These are phyloP conservation scores for Erythrolamprus reginae DNA, from an alignment of 2,113 vertebrate genomes.

Conservation along the genomic window DNA sequence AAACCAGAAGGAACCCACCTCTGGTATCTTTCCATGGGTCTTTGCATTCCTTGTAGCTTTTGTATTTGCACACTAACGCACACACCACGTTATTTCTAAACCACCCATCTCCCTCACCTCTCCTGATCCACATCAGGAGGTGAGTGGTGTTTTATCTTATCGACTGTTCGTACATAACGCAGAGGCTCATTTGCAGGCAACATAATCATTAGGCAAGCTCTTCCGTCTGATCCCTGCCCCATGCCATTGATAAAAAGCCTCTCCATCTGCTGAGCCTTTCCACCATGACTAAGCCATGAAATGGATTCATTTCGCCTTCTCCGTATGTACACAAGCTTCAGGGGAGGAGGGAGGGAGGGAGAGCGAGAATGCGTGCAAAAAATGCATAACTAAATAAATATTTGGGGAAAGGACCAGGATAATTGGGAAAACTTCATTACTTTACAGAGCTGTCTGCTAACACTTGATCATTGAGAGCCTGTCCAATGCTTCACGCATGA, in stretches of 20 bases:
- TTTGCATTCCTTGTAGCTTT: no score
- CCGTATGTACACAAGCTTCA: constrained; percentile 10
- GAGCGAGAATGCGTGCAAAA: background rate
- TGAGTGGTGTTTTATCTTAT: constrained; percentile 15
- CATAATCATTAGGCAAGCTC: constrained; percentile 19
- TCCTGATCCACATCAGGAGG: background rate
- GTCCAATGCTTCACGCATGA: background rate
- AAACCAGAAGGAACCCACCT: no score
- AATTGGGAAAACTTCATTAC: constrained; percentile 10
- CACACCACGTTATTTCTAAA: background rate
- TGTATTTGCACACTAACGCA: no score
- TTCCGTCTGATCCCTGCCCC: constrained; percentile 37
- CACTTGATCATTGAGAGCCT: background rate
- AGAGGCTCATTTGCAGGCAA: constrained; percentile 3
- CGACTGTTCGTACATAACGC: constrained; percentile 7
- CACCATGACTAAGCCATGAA: constrained; percentile 33
- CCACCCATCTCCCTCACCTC: background rate
- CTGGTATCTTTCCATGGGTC: no score
- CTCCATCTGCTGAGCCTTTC: constrained; percentile 21
- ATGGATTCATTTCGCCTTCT: constrained; percentile 33
- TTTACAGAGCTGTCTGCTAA: background rate
- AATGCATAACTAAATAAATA: constrained; percentile 41
- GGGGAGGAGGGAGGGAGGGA: background rate
- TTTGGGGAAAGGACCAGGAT: constrained; percentile 25
- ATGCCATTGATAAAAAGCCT: background rate